These are phyloP conservation scores for Danio tinwini DNA, from an alignment of 2,797 vertebrate species.

Conservation along the genomic window DNA sequence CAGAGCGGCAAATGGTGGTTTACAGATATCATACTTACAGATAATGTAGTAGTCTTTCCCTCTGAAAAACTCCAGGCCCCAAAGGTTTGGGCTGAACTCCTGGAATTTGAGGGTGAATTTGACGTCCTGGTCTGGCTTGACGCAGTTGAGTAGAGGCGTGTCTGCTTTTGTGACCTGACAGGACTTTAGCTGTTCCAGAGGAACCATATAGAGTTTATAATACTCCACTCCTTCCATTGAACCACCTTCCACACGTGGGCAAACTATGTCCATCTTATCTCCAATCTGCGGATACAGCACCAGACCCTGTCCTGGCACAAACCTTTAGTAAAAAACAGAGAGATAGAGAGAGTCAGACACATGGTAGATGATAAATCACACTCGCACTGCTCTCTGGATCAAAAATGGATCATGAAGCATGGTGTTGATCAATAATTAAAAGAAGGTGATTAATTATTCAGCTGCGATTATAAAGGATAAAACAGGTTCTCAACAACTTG, in stretches of 20 bases:
- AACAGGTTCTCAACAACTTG: conserved; percentile 34
- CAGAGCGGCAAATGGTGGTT: not conserved
- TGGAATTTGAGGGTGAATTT: conserved; percentile 99
- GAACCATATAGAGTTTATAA: conserved; percentile 98
- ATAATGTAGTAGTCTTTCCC: conserved; percentile 98
- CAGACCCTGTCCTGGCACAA: conserved; percentile 94
- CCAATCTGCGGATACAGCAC: conserved; percentile 97
- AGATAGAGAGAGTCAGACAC: conserved; percentile 57
- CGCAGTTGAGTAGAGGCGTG: conserved; percentile 96
- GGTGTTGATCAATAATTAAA: conserved; percentile 52
- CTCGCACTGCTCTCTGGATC: not conserved
- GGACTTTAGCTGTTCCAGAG: conserved; percentile 93
- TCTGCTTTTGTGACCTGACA: conserved; percentile 96
- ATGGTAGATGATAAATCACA: not conserved
- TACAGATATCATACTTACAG: conserved; percentile 85
- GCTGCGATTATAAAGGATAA: conserved; percentile 66
- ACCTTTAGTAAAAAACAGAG: conserved; percentile 77
- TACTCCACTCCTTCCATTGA: conserved; percentile 90
- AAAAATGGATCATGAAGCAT: conserved; percentile 41
- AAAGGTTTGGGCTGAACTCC: conserved; percentile 97
- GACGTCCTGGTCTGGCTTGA: conserved; percentile 97
- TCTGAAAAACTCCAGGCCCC: conserved; percentile 98
- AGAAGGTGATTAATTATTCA: conserved; percentile 67
- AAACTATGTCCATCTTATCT: conserved; percentile 99
- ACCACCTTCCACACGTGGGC: conserved; percentile 94